Evolutionary conservation across 2,113 vertebrate species (phyloP).

Genomic region (Lycaon pictus): DNA sequence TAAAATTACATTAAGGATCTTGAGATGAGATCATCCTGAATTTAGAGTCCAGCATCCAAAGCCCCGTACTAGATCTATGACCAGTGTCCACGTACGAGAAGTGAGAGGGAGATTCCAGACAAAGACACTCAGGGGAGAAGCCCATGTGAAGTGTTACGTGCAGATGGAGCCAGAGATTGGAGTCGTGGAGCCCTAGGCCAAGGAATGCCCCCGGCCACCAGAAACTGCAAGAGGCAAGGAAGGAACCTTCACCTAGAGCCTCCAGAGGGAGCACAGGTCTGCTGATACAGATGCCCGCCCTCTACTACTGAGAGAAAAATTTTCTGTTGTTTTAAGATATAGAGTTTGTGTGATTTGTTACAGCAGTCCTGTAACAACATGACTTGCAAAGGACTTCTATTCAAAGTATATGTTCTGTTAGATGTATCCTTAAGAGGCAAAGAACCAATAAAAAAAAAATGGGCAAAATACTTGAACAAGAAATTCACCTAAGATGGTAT

Average conservation of each 20-base stretch:
- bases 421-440: neutral
- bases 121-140: neutral
- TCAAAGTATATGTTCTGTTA: neutral
- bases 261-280: neutral
- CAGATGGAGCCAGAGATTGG: neutral
- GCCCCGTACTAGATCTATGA: too few species aligned
- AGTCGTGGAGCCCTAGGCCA: neutral
- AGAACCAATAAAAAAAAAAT: neutral
- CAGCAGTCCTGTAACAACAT: neutral
- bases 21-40: neutral
- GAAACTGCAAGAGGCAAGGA: neutral
- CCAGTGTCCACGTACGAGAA: neutral
- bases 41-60: neutral
- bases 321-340: conserved; percentile 1
- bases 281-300: neutral
- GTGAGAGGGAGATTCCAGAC: neutral
- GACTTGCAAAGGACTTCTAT: neutral
- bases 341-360: neutral
- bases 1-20: neutral
- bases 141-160: neutral
- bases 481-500: neutral
- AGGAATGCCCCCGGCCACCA: neutral
- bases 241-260: neutral
- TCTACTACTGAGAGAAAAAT: neutral
- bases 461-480: neutral